These are phyloP conservation scores for Aplodontia rufa DNA, from an alignment of 2,113 vertebrate species.

Conservation along the genomic window DNA sequence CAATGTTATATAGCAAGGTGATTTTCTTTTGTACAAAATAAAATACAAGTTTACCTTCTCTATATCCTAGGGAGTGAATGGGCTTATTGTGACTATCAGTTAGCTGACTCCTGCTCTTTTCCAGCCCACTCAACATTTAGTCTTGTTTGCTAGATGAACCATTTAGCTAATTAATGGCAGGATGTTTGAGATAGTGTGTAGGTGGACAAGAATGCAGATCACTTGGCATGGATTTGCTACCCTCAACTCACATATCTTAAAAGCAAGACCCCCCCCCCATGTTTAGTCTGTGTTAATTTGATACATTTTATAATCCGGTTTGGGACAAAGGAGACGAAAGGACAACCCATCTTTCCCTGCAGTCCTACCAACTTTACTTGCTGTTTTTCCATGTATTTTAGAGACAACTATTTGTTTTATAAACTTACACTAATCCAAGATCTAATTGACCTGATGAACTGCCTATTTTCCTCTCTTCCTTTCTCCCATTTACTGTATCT, in stretches of 20 bases:
- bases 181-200: constrained; percentile 87
- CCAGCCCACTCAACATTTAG: constrained; percentile 81
- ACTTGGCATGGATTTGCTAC: constrained; percentile 79
- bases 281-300: constrained; percentile 67
- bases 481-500: background rate
- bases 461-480: background rate
- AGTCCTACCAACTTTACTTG: background rate
- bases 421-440: background rate
- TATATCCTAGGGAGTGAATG: constrained; percentile 74
- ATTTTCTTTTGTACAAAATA: constrained; percentile 74
- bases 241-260: constrained; percentile 70
- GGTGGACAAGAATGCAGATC: constrained; percentile 86
- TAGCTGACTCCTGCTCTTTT: constrained; percentile 81
- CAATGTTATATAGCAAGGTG: constrained; percentile 80
- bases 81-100: constrained; percentile 84
- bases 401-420: background rate
- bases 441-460: background rate
- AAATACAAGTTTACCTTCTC: constrained; percentile 69
- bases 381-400: background rate
- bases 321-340: constrained; percentile 59
- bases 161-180: constrained; percentile 88
- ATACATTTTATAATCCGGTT: constrained; percentile 65
- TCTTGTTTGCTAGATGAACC: constrained; percentile 86
- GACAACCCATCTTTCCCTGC: background rate
- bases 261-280: background rate